These are phyloP conservation scores for Semotilus atromaculatus DNA, from an alignment of 2,797 vertebrate genomes.

Conservation along the genomic window DNA sequence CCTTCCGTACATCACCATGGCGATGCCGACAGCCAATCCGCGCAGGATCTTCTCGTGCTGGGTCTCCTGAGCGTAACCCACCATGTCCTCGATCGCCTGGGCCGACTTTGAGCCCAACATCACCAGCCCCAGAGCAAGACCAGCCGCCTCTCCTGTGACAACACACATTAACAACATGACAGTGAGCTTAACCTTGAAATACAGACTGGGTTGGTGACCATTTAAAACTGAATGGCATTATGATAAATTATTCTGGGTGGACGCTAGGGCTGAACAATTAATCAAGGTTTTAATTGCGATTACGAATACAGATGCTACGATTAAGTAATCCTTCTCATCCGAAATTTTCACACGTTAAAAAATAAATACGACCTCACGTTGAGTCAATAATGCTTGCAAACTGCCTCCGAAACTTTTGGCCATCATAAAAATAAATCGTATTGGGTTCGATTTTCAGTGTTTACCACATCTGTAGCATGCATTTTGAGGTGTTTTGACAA, in stretches of 20 bases:
- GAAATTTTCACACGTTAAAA: no score
- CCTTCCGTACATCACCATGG: slow-evolving; percentile 96
- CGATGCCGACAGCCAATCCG: slow-evolving; percentile 95
- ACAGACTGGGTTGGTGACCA: neutral
- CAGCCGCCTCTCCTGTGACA: slow-evolving; percentile 91
- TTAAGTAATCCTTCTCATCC: no score
- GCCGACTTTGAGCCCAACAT: slow-evolving; percentile 99
- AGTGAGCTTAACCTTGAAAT: neutral
- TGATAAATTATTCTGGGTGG: neutral
- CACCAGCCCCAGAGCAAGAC: slow-evolving; percentile 92
- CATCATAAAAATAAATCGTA: no score
- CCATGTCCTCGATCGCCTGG: slow-evolving; percentile 99
- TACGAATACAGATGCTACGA: no score
- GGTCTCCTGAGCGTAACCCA: slow-evolving; percentile 97
- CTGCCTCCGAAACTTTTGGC: no score
- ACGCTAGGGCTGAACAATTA: no score
- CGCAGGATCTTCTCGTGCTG: slow-evolving; percentile 98
- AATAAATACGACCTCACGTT: no score
- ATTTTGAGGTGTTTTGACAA: no score
- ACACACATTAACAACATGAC: neutral
- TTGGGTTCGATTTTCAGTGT: no score
- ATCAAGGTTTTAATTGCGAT: no score
- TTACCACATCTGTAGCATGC: no score
- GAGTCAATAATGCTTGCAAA: no score
- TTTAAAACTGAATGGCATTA: neutral